A percentile compares a stretch with the other conserved stretches of the same genome.
These are phyloP conservation scores for Dasypus novemcinctus DNA, from an alignment of 2,113 vertebrate genomes.

Conservation along the genomic window DNA sequence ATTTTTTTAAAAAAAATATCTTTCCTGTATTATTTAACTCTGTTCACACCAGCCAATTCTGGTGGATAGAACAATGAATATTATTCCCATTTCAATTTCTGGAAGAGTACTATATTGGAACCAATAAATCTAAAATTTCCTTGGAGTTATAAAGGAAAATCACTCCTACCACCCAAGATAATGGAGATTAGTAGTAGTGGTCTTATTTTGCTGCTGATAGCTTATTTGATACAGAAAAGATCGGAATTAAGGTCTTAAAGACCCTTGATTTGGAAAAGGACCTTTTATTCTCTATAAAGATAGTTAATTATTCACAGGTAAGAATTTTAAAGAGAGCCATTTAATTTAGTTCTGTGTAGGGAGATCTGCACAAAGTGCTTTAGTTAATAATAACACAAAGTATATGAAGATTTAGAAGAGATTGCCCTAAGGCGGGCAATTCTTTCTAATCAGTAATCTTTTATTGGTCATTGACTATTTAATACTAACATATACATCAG, in stretches of 20 bases:
- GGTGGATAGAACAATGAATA: neutral
- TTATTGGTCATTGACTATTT: neutral
- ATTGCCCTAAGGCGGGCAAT: neutral
- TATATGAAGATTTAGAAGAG: neutral
- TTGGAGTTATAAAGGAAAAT: constrained; percentile 37
- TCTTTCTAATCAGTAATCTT: constrained; percentile 17
- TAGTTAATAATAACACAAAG: constrained; percentile 17
- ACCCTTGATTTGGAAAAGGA: neutral
- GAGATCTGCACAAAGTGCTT: neutral
- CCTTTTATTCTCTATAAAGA: constrained; percentile 50
- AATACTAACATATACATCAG: neutral
- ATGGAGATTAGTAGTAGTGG: neutral
- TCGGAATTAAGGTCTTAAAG: constrained; percentile 1
- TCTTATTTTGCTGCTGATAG: constrained; percentile 9
- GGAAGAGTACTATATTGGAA: neutral
- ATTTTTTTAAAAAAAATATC: neutral
- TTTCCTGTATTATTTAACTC: constrained; percentile 53
- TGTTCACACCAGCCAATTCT: constrained; percentile 15
- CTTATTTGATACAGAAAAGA: constrained; percentile 35
- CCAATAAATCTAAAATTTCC: constrained; percentile 46
- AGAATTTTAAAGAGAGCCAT: constrained; percentile 1
- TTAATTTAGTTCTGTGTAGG: constrained; percentile 3
- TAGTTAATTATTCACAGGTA: constrained; percentile 9
- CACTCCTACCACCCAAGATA: neutral
- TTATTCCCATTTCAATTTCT: constrained; percentile 24